phyloP scores from a whole-genome alignment of 2,888 invertebrate species.

The Heliconius sara region DNA sequence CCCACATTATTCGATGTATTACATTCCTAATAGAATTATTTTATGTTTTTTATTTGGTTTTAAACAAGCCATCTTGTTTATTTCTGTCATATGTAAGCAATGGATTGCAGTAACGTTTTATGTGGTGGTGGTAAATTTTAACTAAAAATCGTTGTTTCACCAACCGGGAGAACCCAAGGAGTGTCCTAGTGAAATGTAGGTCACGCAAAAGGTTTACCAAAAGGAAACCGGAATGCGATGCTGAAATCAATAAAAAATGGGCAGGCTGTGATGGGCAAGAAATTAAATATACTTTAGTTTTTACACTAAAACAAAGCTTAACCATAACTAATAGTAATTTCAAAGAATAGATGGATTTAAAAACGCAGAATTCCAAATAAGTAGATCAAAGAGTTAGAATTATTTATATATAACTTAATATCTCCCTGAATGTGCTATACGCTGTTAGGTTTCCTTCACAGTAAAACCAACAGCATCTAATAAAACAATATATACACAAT shows the following conservation, averaged over 20 bases:
- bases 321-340: neutral
- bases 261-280: neutral
- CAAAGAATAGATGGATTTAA: too few species aligned
- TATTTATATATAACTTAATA: neutral
- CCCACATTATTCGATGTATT: conserved; percentile 72
- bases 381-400: too few species aligned
- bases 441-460: neutral
- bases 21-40: conserved; percentile 74
- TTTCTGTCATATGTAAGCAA: conserved; percentile 29
- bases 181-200: conserved; percentile 24
- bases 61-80: conserved; percentile 48
- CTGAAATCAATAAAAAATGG: conserved; percentile 36
- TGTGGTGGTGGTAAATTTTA: neutral
- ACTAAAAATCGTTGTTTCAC: neutral
- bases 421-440: neutral
- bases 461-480: neutral
- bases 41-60: conserved; percentile 50
- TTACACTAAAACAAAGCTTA: neutral
- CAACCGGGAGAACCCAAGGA: neutral
- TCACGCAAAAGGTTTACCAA: conserved; percentile 24
- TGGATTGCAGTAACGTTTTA: conserved; percentile 11
- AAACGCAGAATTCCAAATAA: too few species aligned
- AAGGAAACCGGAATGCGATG: conserved; percentile 34
- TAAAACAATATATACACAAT: conserved; percentile 11
- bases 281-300: neutral